Evolutionary conservation across 1,140 invertebrate species (phyloP), one percentile per base, ranked within the genome.

Genomic region (Conus betulinus): DNA sequence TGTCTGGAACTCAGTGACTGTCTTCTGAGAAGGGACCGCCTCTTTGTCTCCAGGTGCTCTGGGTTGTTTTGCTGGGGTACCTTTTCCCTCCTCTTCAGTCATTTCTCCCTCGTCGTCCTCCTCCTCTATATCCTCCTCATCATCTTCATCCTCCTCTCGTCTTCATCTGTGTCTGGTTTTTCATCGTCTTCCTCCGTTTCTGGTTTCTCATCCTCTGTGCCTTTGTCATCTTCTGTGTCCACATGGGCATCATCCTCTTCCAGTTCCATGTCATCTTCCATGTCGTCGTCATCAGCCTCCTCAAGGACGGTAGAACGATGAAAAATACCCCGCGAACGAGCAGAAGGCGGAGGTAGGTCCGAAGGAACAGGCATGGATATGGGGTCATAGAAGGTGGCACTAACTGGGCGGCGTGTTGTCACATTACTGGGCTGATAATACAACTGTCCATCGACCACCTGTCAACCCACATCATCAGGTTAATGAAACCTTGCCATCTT

Each of bases 371-470:
- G 84, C n/a, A 88, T 88, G 52, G 91, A 57, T 11, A 92, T 81
- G 57, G 92, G 87, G 63, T 92, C 89, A 76, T 91, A 91, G 90
- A 93, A 90, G 96, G 89, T 96, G 96, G 97, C 96, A 91, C 96
- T 96, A 2, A 97, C 97, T 13, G 97, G 96, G 76, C 97, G 96
- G 85, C 97, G 93, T 53, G 96, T 96, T 92, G 97, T 96, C 0
- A 96, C 96, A 63, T 90, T 92, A 51, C 87, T 85, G 55, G 97
- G 97, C 95, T 97, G 97, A 17, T 97, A 95, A 93, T 97, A 97
- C 27, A 97, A 96, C 90, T 96, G 96, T 10, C 97, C 97, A 95
- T 97, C 97, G 10, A 97, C 95, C 93, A 97, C 97, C 97, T 96
- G 82, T 39, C 39, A 0, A 39, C 39, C 39, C 39, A 39, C 39